A percentile compares a stretch with the other conserved stretches of the same genome.
Conservation (phyloP, 2,113 vertebrate genomes). For the Sciurus niger region DNA sequence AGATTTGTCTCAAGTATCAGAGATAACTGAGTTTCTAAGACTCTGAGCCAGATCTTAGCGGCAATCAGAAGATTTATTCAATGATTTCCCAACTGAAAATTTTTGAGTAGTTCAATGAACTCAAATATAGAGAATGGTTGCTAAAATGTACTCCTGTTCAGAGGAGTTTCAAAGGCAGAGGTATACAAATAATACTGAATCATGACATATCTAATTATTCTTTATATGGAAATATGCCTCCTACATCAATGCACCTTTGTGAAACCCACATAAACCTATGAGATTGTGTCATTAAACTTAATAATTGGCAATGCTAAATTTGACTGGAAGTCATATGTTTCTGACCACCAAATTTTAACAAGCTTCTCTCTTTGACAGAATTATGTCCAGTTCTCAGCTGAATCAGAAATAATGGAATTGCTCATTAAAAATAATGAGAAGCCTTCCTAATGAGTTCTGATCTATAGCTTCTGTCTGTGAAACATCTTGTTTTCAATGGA, state of each 20-base stretch:
- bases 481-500: conserved; percentile 86
- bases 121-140: conserved; percentile 23
- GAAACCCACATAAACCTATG: not conserved
- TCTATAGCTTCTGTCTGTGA: conserved; percentile 83
- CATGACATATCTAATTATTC: conserved; percentile 12
- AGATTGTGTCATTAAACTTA: conserved; percentile 72
- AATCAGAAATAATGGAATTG: conserved; percentile 87
- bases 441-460: conserved; percentile 87
- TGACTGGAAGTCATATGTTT: conserved; percentile 72
- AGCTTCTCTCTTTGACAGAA: conserved; percentile 79
- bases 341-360: conserved; percentile 84
- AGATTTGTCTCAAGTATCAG: not conserved
- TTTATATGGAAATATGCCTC: not conserved
- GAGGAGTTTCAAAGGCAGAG: conserved; percentile 25
- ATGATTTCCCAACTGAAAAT: not conserved
- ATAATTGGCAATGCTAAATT: conserved; percentile 70
- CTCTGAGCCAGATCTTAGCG: not conserved
- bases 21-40: not conserved
- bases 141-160: conserved; percentile 54
- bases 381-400: conserved; percentile 81
- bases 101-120: not conserved
- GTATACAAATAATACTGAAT: not conserved
- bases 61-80: conserved; percentile 12
- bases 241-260: not conserved
- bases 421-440: conserved; percentile 91